phyloP scores from a whole-genome alignment of 2,888 invertebrate genomes.

The Mythimna vitellina region DNA sequence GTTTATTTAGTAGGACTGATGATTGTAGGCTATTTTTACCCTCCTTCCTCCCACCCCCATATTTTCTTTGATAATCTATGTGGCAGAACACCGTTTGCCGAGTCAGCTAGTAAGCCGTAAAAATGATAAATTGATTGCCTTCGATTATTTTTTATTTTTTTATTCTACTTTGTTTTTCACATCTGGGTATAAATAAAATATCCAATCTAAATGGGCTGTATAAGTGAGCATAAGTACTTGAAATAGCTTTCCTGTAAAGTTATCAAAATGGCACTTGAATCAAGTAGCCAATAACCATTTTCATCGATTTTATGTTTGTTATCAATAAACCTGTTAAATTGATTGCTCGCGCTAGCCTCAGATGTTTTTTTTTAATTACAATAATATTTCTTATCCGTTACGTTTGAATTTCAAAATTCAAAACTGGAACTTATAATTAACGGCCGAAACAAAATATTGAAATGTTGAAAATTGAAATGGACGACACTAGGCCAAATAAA shows the following conservation, averaged over 20 bases:
- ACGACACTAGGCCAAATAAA: not conserved
- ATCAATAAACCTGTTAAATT: slow-evolving; percentile 21
- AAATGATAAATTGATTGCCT: no score
- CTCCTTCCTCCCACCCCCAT: no score
- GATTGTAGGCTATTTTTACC: no score
- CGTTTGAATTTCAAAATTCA: slow-evolving; percentile 37
- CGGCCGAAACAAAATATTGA: slow-evolving; percentile 42
- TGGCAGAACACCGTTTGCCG: no score
- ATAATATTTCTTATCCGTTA: slow-evolving; percentile 15
- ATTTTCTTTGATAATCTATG: no score
- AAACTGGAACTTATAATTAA: slow-evolving; percentile 42
- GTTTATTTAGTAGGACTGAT: no score
- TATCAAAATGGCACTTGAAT: slow-evolving; percentile 1
- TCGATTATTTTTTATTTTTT: no score
- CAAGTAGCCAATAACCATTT: not conserved
- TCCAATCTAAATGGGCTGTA: no score
- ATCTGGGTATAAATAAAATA: not conserved
- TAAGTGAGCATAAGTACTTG: not conserved
- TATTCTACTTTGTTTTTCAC: no score
- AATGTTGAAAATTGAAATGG: not conserved
- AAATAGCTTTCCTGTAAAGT: not conserved
- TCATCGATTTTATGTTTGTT: slow-evolving; percentile 13
- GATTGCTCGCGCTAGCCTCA: slow-evolving; percentile 20
- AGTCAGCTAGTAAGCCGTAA: no score
- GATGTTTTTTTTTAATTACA: slow-evolving; percentile 3